Conservation (phyloP, 2,888 invertebrate genomes). For the Dasysyrphus albostriatus region DNA sequence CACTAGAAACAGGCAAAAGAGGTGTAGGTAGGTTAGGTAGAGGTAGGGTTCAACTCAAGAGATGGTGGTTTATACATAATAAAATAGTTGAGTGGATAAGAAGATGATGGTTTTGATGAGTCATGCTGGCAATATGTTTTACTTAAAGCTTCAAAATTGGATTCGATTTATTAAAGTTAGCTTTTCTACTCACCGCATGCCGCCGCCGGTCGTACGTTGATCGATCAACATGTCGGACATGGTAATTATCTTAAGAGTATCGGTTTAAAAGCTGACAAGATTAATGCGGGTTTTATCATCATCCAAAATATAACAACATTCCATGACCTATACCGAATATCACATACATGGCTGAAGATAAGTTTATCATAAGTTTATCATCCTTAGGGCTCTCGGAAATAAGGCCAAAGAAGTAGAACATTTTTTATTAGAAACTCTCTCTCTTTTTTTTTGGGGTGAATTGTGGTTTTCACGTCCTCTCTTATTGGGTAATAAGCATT, state of each 20-base stretch:
- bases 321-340: background rate
- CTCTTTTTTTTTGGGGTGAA: too few species aligned
- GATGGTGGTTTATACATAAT: slow-evolving; percentile 3
- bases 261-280: background rate
- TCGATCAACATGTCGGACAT: background rate
- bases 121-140: slow-evolving; percentile 67
- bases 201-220: too few species aligned
- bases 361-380: too few species aligned
- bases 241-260: slow-evolving; percentile 2
- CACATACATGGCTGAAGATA: too few species aligned
- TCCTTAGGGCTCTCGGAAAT: too few species aligned
- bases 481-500: too few species aligned
- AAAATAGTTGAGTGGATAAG: background rate
- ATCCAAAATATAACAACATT: background rate
- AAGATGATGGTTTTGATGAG: slow-evolving; percentile 46
- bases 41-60: slow-evolving; percentile 1
- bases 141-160: slow-evolving; percentile 27
- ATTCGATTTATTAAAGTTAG: background rate
- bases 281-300: background rate
- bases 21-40: background rate
- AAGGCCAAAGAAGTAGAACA: too few species aligned
- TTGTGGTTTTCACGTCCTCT: too few species aligned
- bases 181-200: background rate
- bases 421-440: too few species aligned
- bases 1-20: background rate